phyloP scores from a whole-genome alignment of 1,140 invertebrate species.

The Argopecten irradians region DNA sequence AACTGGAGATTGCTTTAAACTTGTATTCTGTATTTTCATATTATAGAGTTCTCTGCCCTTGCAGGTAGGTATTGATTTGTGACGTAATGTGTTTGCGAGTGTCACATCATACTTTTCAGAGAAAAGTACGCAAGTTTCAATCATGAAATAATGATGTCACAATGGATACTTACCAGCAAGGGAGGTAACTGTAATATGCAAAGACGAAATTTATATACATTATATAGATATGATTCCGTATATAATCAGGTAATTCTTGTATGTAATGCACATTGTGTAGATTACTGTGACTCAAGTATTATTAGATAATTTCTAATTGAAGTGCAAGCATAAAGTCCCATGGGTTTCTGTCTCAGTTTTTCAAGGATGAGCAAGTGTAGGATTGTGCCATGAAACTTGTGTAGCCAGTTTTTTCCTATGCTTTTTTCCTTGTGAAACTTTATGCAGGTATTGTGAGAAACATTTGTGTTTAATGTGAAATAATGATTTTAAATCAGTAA shows the following conservation, averaged over 20 bases:
- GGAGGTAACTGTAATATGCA: background rate
- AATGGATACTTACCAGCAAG: background rate
- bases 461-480: background rate
- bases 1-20: too few relatives aligned
- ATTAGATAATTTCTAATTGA: background rate
- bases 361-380: background rate
- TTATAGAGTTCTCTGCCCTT: too few relatives aligned
- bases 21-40: too few relatives aligned
- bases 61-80: too few relatives aligned
- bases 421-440: constrained; percentile 10
- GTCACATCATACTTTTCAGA: too few relatives aligned
- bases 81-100: too few relatives aligned
- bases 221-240: background rate
- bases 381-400: background rate
- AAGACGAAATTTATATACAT: background rate
- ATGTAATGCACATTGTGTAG: background rate
- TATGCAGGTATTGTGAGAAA: constrained; percentile 17
- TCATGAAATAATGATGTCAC: too few relatives aligned
- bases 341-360: background rate
- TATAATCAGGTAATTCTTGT: background rate
- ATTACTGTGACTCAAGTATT: background rate
- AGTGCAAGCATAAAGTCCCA: background rate
- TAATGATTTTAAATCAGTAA: background rate
- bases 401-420: background rate
- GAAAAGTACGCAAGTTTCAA: background rate